Evolutionary conservation across 2,888 invertebrate genomes (phyloP).

Genomic region (Pecten maximus): DNA sequence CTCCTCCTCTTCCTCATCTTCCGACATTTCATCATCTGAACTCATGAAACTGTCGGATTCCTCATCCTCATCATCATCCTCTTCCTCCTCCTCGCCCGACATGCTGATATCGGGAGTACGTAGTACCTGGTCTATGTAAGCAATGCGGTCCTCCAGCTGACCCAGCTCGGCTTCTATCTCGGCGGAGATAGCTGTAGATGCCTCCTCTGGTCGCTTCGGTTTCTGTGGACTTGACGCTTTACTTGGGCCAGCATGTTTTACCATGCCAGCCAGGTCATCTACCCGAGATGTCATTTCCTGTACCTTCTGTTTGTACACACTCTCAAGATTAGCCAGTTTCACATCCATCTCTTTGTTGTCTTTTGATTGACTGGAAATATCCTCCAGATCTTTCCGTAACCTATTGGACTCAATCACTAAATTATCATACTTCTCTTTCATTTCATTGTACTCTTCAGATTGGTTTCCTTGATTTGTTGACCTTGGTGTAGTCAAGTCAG

Average conservation of each 20-base stretch:
- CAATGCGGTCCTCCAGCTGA: constrained; percentile 71
- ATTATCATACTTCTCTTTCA: constrained; percentile 72
- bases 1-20: constrained; percentile 58
- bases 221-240: not conserved
- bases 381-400: constrained; percentile 67
- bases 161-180: constrained; percentile 69
- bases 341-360: constrained; percentile 69
- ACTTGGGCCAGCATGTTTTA: constrained; percentile 8
- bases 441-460: constrained; percentile 60
- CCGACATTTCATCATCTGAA: constrained; percentile 59
- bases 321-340: constrained; percentile 85
- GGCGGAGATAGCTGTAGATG: constrained; percentile 55
- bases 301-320: constrained; percentile 86
- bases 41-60: constrained; percentile 64
- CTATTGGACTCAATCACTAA: constrained; percentile 69
- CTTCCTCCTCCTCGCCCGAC: constrained; percentile 55
- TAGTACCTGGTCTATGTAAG: constrained; percentile 68
- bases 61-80: constrained; percentile 61
- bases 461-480: constrained; percentile 26
- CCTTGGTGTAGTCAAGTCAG: constrained; percentile 42
- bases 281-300: constrained; percentile 92
- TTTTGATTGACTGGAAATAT: constrained; percentile 65
- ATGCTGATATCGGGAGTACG: constrained; percentile 57
- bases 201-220: not conserved
- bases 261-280: constrained; percentile 91